phyloP scores from a whole-genome alignment of 2,113 vertebrate genomes.

The Mormyrus iriodes region DNA sequence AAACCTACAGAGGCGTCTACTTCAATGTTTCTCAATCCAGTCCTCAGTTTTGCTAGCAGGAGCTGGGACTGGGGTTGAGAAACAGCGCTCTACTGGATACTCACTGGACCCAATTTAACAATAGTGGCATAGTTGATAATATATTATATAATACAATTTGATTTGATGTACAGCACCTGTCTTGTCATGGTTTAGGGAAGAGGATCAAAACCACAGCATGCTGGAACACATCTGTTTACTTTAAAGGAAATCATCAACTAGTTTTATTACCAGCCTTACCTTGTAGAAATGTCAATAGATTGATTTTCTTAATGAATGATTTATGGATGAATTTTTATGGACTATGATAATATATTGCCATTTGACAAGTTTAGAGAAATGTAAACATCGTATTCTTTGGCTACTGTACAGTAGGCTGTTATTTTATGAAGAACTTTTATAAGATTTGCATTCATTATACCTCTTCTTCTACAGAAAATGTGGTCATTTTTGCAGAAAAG shows the following conservation, averaged over 20 bases:
- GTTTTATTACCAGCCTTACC: neutral
- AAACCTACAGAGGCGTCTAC: neutral
- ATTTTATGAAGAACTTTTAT: neutral
- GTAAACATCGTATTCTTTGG: slow-evolving; percentile 4
- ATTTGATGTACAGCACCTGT: neutral
- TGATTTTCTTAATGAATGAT: slow-evolving; percentile 6
- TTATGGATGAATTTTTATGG: neutral
- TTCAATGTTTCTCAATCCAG: neutral
- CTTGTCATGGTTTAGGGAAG: neutral
- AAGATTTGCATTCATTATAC: neutral
- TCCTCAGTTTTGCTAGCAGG: neutral
- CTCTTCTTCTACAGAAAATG: slow-evolving; percentile 65
- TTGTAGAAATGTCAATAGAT: neutral
- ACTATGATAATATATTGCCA: neutral
- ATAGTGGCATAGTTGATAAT: no score
- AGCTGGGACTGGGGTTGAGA: neutral
- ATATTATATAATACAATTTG: no score
- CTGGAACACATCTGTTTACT: neutral
- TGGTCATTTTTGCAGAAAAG: slow-evolving; percentile 91
- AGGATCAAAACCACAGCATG: neutral
- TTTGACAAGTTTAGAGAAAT: neutral
- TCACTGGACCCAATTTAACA: neutral
- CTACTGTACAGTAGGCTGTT: neutral
- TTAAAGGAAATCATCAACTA: neutral
- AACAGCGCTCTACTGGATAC: neutral